Conservation (phyloP, 2,888 invertebrate species). For the Lampropteryx suffumata region DNA sequence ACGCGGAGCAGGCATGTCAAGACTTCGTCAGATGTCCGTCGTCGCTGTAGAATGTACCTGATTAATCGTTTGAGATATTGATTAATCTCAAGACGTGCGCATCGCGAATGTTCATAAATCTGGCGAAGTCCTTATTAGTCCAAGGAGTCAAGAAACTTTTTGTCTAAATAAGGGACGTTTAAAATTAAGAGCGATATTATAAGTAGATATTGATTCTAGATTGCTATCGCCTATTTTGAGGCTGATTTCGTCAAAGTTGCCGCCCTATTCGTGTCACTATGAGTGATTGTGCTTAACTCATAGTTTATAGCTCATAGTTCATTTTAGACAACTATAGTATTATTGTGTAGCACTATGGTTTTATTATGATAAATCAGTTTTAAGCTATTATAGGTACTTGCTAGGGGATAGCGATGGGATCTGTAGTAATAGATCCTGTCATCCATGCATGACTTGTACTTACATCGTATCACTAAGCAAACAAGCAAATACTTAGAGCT, state of each 20-base stretch:
- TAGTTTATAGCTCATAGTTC: slow-evolving; percentile 71
- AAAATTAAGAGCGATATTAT: no score
- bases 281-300: slow-evolving; percentile 83
- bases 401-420: slow-evolving; percentile 42
- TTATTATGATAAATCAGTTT: slow-evolving; percentile 49
- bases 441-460: slow-evolving; percentile 20
- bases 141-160: no score
- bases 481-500: slow-evolving; percentile 8
- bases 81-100: no score
- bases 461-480: slow-evolving; percentile 11
- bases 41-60: background rate
- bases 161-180: no score
- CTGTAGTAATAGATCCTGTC: slow-evolving; percentile 4
- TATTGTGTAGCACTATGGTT: slow-evolving; percentile 44
- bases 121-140: no score
- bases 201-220: slow-evolving; percentile 2
- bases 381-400: slow-evolving; percentile 44
- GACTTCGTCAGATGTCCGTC: no score
- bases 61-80: no score
- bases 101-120: no score
- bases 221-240: slow-evolving; percentile 20
- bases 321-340: slow-evolving; percentile 66
- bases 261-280: slow-evolving; percentile 72
- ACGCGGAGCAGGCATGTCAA: slow-evolving; percentile 12
- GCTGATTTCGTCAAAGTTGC: slow-evolving; percentile 38